phyloP scores from a whole-genome alignment of 2,888 invertebrate genomes.

The Digitonthophagus gazella region DNA sequence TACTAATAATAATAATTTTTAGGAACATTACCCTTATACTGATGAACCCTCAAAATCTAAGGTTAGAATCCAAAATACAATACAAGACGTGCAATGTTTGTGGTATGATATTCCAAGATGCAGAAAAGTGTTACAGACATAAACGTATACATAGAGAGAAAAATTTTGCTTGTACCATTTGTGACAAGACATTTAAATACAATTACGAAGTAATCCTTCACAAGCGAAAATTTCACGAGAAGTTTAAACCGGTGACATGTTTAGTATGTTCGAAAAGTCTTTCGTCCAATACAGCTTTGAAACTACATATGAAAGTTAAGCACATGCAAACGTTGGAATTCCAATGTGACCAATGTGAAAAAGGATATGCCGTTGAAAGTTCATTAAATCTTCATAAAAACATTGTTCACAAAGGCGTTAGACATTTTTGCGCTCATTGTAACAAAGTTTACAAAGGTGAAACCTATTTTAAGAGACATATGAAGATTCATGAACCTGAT shows the following conservation, averaged over 20 bases:
- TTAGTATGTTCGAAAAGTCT: conserved; percentile 34
- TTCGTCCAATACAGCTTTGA: conserved; percentile 55
- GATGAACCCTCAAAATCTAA: not conserved
- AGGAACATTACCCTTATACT: not conserved
- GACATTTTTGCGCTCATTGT: conserved; percentile 38
- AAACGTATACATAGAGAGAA: conserved; percentile 24
- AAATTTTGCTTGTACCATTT: conserved; percentile 25
- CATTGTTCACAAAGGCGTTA: conserved; percentile 25
- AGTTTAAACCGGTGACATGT: conserved; percentile 32
- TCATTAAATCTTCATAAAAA: conserved; percentile 33
- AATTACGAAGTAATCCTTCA: conserved; percentile 48
- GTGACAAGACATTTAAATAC: conserved; percentile 28
- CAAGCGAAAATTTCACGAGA: conserved; percentile 8
- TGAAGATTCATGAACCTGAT: conserved; percentile 19
- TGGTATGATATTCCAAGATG: not conserved
- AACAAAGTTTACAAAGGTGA: conserved; percentile 29
- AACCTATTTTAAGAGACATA: conserved; percentile 30
- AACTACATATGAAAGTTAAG: conserved; percentile 50
- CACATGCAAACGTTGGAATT: conserved; percentile 27
- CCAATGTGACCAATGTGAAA: conserved; percentile 41
- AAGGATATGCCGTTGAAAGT: conserved; percentile 38
- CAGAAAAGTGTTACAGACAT: conserved; percentile 14
- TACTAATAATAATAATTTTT: not conserved
- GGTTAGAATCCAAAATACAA: not conserved
- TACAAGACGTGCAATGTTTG: not conserved